A percentile compares a stretch with the other conserved stretches of the same genome.
phyloP scores from a whole-genome alignment of 2,888 invertebrate genomes.

The Bibio marci region DNA sequence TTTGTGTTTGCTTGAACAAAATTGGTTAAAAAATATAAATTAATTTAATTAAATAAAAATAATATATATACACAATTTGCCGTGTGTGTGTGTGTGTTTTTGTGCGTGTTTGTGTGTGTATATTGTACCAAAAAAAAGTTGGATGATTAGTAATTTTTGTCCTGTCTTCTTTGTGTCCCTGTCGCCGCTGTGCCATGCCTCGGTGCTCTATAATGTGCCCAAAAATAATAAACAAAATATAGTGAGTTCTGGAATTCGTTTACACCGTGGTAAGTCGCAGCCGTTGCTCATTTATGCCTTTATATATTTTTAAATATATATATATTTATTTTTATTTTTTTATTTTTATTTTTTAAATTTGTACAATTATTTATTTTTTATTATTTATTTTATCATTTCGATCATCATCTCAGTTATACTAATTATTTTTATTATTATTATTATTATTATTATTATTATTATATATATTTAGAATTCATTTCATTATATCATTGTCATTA shows the following conservation, averaged over 20 bases:
- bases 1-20: too few species aligned
- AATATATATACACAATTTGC: too few species aligned
- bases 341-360: neutral
- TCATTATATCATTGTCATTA: too few species aligned
- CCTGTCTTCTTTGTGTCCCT: conserved; percentile 31
- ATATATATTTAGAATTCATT: too few species aligned
- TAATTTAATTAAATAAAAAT: too few species aligned
- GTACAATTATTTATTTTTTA: neutral
- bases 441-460: too few species aligned
- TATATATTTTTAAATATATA: neutral
- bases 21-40: too few species aligned
- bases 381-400: neutral
- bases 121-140: too few species aligned
- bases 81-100: too few species aligned
- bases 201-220: conserved; percentile 19
- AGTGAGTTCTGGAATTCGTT: conserved; percentile 98
- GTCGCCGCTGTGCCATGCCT: conserved; percentile 29
- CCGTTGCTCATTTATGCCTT: conserved; percentile 11
- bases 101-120: too few species aligned
- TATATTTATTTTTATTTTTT: neutral
- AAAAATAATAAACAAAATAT: conserved; percentile 25
- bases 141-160: conserved; percentile 22
- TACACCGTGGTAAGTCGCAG: conserved; percentile 93
- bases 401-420: too few species aligned
- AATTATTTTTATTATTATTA: too few species aligned